Evolutionary conservation across 2,888 invertebrate genomes (phyloP).

Genomic region (Ennomos fuscantarius): DNA sequence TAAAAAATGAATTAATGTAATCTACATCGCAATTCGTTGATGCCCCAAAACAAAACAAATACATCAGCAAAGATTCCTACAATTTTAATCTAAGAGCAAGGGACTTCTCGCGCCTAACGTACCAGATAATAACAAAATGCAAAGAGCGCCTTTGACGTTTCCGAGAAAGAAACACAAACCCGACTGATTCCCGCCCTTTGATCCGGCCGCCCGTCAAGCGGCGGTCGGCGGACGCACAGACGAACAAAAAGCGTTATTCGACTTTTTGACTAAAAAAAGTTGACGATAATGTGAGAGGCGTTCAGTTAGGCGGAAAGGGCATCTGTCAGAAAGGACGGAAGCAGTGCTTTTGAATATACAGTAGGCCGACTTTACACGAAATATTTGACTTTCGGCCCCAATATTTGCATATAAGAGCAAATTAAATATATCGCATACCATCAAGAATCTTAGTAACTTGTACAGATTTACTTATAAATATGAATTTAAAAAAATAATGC

Average conservation of each 20-base stretch:
- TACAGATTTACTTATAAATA: no score
- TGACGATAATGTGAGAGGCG: conserved; percentile 40
- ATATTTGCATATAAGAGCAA: no score
- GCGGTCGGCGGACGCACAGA: conserved; percentile 25
- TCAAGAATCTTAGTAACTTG: no score
- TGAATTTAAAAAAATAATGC: no score
- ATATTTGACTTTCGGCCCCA: background rate
- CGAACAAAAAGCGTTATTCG: conserved; percentile 32
- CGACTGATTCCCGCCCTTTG: conserved; percentile 20
- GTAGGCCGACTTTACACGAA: conserved; percentile 5
- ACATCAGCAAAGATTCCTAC: conserved; percentile 7
- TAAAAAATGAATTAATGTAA: background rate
- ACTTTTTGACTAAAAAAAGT: conserved; percentile 39
- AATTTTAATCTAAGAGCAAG: conserved; percentile 21
- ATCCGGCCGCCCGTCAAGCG: conserved; percentile 12
- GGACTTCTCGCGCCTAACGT: conserved; percentile 16
- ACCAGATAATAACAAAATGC: conserved; percentile 24
- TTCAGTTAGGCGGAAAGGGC: conserved; percentile 38
- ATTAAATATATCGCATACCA: no score
- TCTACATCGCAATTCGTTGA: no score
- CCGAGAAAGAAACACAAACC: conserved; percentile 19
- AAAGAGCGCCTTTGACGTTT: conserved; percentile 21
- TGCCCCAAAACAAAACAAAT: no score
- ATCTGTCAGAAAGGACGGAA: conserved; percentile 37
- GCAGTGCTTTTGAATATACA: background rate